Base-by-base conservation (phyloP, 2,113 vertebrate species). In the Peromyscus californicus region DNA sequence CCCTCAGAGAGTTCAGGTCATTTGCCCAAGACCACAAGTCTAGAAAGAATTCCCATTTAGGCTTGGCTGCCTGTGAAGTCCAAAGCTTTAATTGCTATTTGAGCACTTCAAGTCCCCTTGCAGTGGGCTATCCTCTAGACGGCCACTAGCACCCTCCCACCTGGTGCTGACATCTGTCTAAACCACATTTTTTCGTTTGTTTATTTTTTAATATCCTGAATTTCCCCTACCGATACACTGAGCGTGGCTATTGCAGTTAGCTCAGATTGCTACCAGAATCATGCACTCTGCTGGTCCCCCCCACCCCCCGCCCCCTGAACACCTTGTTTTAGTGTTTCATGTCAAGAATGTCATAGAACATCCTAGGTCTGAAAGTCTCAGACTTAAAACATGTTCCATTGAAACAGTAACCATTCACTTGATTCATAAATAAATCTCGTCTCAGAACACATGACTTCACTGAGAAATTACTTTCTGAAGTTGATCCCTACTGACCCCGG, bases 201-300 rank as follows among this genome's bases (percentile, higher is more conserved):
- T 39, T 21, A 9, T 57, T 78, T 72, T 54, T 39, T 39, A 19
- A 12, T 22, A 57, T 15, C 0, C 70, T 57, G 39, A 39, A 7
- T 13, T 65, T 79, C 0, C 51, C 11, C 11, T 57, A 3, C 1
- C 3, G 7, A 17, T 22, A 63, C 4, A 0, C 12, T 61, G 63
- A 63, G 67, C 8, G 36, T 59, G 33, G 24, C 16, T 5, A 1
- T 19, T 57, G 2, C 31, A 26, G 17, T 8, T 39, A 31, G 3
- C 12, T 39, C 2, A 19, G 11, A 22, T 65, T 72, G 11, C 65
- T 11, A 1, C 7, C 19, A 0, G 29, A 29, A 8, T 17, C 72
- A 57, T 45, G 5, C 0, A 4, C 22, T 9, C 26, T 15, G 1
- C 5, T 24, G 4, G 5, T 45, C 3, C 21, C 21, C 67, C 67